phyloP scores from a whole-genome alignment of 2,797 vertebrate genomes.

The Fundulus diaphanus region DNA sequence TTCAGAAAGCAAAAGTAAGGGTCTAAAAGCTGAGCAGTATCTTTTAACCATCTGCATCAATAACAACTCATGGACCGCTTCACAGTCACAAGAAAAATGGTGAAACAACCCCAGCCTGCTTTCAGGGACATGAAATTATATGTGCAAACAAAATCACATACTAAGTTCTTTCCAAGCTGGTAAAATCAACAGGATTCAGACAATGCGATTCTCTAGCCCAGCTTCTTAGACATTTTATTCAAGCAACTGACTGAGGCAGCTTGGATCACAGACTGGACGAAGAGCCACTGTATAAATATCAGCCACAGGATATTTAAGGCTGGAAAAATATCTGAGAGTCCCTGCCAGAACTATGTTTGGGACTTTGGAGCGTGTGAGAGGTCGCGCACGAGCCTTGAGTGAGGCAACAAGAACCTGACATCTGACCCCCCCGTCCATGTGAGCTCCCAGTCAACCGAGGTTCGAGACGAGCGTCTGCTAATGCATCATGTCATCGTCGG shows the following conservation, averaged over 20 bases:
- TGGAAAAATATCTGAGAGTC: conserved; percentile 55
- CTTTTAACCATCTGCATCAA: not conserved
- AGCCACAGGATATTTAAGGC: conserved; percentile 45
- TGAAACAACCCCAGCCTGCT: not conserved
- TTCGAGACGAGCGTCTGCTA: conserved; percentile 32
- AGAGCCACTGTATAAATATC: conserved; percentile 20
- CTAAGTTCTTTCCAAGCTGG: not conserved
- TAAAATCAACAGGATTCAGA: conserved; percentile 9
- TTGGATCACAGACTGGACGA: conserved; percentile 26
- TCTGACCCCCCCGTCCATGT: conserved; percentile 38
- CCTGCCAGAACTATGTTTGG: conserved; percentile 70
- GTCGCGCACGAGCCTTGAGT: conserved; percentile 56
- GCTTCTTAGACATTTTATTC: conserved; percentile 8
- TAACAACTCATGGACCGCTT: not conserved
- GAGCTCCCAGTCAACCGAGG: conserved; percentile 39
- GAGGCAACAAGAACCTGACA: conserved; percentile 49
- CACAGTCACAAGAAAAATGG: conserved; percentile 2
- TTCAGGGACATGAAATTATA: conserved; percentile 19
- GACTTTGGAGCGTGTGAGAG: conserved; percentile 72
- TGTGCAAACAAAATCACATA: not conserved
- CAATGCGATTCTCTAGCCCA: not conserved
- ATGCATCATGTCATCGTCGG: conserved; percentile 14
- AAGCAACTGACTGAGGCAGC: conserved; percentile 10
- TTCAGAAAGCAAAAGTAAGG: conserved; percentile 16
- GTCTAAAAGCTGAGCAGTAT: conserved; percentile 27